phyloP scores from a whole-genome alignment of 2,888 invertebrate species.

The Callyntrura sp. region DNA sequence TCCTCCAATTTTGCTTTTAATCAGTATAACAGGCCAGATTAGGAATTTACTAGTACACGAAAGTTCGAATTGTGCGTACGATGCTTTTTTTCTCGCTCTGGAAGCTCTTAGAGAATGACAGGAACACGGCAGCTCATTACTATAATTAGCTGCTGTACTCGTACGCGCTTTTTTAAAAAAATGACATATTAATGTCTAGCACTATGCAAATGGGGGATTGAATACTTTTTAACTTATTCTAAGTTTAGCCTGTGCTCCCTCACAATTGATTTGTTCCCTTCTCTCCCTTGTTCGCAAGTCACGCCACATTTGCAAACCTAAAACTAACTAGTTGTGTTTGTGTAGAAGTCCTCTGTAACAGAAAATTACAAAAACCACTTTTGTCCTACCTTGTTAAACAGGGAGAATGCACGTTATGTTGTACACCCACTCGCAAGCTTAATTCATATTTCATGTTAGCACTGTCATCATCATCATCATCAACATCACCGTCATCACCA shows the following conservation, averaged over 20 bases:
- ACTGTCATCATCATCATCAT: not conserved
- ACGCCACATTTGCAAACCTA: no score
- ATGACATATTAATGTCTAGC: not conserved
- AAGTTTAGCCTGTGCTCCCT: not conserved
- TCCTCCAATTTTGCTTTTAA: conserved; percentile 31
- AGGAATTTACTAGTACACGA: not conserved
- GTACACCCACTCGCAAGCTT: not conserved
- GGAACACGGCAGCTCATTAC: conserved; percentile 63
- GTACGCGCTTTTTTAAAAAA: not conserved
- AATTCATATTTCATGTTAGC: conserved; percentile 56
- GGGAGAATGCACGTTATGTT: not conserved
- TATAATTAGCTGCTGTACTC: conserved; percentile 52
- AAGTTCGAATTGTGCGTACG: conserved; percentile 5
- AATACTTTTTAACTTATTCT: not conserved
- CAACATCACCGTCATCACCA: not conserved
- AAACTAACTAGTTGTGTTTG: no score
- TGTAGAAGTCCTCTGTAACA: not conserved
- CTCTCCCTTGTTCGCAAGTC: not conserved
- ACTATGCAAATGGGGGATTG: not conserved
- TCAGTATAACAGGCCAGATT: conserved; percentile 46
- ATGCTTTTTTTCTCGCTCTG: not conserved
- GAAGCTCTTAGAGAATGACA: conserved; percentile 51
- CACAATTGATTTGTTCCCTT: conserved; percentile 27
- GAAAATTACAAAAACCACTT: not conserved
- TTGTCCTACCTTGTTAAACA: no score